These are phyloP conservation scores for Phalacrocorax carbo DNA, from an alignment of 2,113 vertebrate species.

Conservation along the genomic window DNA sequence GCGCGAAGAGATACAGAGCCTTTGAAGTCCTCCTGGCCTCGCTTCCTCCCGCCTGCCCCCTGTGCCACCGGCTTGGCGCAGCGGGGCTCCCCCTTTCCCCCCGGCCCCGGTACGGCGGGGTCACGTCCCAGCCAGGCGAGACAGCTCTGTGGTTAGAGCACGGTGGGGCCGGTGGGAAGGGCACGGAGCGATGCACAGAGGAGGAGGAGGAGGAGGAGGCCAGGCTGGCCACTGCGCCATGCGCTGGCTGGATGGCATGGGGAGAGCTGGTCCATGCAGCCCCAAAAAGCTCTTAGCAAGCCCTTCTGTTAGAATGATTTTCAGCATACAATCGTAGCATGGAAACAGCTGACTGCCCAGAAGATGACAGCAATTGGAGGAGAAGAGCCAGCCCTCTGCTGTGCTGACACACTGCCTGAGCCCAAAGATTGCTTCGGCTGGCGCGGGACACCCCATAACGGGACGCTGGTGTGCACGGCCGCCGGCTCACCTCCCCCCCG, in stretches of 20 bases:
- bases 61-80: neutral
- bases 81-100: neutral
- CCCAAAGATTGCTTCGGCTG: neutral
- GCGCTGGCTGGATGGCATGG: accelerated
- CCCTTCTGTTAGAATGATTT: neutral
- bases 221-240: neutral
- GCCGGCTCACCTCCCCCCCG: accelerated
- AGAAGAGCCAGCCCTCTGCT: neutral
- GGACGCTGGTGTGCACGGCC: accelerated
- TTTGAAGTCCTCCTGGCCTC: slow-evolving; percentile 26
- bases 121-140: neutral
- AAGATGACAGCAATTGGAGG: neutral
- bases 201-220: neutral
- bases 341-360: neutral
- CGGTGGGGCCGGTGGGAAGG: neutral
- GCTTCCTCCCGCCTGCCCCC: neutral
- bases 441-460: accelerated
- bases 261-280: neutral
- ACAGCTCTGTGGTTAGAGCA: neutral
- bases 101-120: accelerated
- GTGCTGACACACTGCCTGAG: neutral
- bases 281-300: accelerated
- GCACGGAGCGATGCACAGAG: accelerated
- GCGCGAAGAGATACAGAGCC: slow-evolving; percentile 42
- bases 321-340: accelerated